phyloP scores from a whole-genome alignment of 2,113 vertebrate genomes.

The Rhegmatorhina hoffmannsi region DNA sequence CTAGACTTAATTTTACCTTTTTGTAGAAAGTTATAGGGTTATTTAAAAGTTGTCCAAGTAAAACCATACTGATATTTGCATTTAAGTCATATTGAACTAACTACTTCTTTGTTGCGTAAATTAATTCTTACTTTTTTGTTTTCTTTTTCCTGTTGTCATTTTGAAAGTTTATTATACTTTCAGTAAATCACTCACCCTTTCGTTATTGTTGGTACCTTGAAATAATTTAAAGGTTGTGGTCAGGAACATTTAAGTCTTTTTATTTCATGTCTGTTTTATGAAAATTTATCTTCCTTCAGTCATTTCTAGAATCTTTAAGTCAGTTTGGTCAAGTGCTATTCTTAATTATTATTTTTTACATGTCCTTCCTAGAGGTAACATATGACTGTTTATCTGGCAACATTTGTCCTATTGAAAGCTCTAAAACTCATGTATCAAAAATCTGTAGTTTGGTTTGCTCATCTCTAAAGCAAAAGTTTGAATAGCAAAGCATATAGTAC shows the following conservation, averaged over 20 bases:
- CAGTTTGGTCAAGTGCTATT: neutral
- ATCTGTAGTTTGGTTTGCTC: neutral
- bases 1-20: neutral
- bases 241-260: neutral
- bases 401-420: neutral
- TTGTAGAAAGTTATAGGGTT: neutral
- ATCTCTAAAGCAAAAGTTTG: neutral
- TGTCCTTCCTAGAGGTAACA: neutral
- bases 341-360: neutral
- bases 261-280: neutral
- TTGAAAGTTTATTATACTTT: neutral
- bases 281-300: neutral
- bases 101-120: neutral
- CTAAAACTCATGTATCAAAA: neutral
- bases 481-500: neutral
- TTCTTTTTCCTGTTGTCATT: neutral
- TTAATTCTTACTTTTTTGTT: neutral
- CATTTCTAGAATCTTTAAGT: neutral
- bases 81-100: neutral
- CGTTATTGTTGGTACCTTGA: neutral
- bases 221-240: neutral
- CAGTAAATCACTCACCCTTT: neutral
- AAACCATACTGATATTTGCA: neutral
- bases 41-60: neutral
- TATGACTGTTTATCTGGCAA: neutral